Evolutionary conservation across 2,888 invertebrate species (phyloP).

Genomic region (Tachina fera): DNA sequence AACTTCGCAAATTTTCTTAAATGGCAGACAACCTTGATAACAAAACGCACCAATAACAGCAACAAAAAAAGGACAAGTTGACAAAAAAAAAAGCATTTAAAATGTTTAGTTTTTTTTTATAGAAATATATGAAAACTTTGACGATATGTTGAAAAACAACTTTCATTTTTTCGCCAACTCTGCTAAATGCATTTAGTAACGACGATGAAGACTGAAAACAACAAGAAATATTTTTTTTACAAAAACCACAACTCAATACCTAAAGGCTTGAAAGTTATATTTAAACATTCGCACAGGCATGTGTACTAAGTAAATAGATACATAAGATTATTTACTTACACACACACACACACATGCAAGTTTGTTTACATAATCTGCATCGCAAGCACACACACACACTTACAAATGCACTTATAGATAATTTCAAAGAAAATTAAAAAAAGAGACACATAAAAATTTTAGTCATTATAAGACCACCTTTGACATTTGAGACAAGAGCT

Average conservation of each 20-base stretch:
- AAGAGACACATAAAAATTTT: constrained; percentile 21
- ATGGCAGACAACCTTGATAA: constrained; percentile 63
- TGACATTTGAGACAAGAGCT: constrained; percentile 63
- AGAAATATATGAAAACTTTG: constrained; percentile 5
- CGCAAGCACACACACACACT: background rate
- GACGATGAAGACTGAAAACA: background rate
- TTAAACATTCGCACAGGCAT: constrained; percentile 19
- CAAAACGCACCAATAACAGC: background rate
- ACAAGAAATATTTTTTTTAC: constrained; percentile 36
- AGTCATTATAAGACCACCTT: constrained; percentile 58
- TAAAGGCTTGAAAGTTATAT: constrained; percentile 63
- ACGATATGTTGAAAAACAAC: constrained; percentile 68
- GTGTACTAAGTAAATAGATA: background rate
- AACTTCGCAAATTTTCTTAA: constrained; percentile 19
- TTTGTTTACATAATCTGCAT: constrained; percentile 58
- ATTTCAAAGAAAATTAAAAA: constrained; percentile 35
- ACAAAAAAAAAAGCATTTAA: constrained; percentile 12
- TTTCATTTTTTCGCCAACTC: constrained; percentile 72
- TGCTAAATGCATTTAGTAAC: constrained; percentile 13
- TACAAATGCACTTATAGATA: constrained; percentile 18
- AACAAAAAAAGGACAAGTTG: constrained; percentile 51
- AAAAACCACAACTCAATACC: constrained; percentile 62
- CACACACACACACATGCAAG: background rate
- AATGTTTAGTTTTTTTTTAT: background rate
- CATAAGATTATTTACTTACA: constrained; percentile 22